A percentile compares a stretch with the other conserved stretches of the same genome.
phyloP scores from a whole-genome alignment of 2,888 invertebrate species.

The Malthinus flaveolus region DNA sequence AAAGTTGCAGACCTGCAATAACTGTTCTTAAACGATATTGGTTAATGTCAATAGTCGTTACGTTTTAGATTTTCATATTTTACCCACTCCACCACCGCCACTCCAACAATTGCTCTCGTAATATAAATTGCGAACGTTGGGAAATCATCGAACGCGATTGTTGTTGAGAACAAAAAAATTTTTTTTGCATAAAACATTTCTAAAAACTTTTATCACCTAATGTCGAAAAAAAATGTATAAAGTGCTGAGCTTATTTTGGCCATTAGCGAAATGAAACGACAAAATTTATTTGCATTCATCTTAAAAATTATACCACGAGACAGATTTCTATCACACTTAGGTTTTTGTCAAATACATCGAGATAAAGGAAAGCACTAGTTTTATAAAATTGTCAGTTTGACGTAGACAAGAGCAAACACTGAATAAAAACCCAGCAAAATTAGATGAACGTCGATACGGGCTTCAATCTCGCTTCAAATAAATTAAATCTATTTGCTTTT shows the following conservation, averaged over 20 bases:
- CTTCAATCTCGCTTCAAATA: constrained; percentile 41
- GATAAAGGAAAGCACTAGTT: constrained; percentile 21
- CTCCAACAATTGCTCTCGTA: no score
- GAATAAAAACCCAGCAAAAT: constrained; percentile 36
- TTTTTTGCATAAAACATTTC: neutral
- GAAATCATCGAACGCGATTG: no score
- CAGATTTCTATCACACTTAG: constrained; percentile 14
- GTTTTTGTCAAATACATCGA: constrained; percentile 12
- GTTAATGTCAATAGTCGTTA: no score
- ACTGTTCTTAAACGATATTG: no score
- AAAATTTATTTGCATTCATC: constrained; percentile 26
- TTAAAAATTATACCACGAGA: constrained; percentile 26
- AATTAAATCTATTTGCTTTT: constrained; percentile 46
- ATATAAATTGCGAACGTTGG: no score
- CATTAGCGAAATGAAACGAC: constrained; percentile 40
- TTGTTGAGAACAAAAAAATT: no score
- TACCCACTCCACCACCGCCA: no score
- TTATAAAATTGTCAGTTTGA: constrained; percentile 15
- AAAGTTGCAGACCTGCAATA: no score
- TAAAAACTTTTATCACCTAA: constrained; percentile 1
- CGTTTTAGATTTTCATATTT: no score
- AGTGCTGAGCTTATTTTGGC: constrained; percentile 28
- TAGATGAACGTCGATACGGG: constrained; percentile 36
- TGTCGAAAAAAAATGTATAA: neutral
- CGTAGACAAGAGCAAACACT: constrained; percentile 30